Conservation (phyloP, 2,797 vertebrate species). For the Hydrolagus colliei region DNA sequence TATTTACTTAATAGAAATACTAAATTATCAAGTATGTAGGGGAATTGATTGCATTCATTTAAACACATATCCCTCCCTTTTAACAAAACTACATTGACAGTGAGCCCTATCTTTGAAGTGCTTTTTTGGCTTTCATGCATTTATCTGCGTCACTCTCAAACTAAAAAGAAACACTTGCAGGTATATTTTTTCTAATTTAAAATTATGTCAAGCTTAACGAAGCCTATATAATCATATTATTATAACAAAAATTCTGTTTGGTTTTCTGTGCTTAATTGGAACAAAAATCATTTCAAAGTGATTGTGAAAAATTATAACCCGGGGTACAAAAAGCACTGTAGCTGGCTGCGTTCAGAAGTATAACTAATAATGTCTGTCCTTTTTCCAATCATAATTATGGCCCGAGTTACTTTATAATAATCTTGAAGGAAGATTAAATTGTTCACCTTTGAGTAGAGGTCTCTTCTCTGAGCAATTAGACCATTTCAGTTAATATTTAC, state of each 20-base stretch:
- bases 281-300: slow-evolving; percentile 29
- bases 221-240: slow-evolving; percentile 28
- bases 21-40: slow-evolving; percentile 29
- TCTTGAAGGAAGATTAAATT: slow-evolving; percentile 31
- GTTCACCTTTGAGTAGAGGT: slow-evolving; percentile 24
- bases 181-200: slow-evolving; percentile 32
- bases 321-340: slow-evolving; percentile 26
- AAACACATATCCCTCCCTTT: slow-evolving; percentile 27
- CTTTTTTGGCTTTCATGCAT: slow-evolving; percentile 20
- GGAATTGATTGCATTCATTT: slow-evolving; percentile 30
- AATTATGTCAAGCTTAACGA: slow-evolving; percentile 32
- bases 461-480: slow-evolving; percentile 22
- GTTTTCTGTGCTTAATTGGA: slow-evolving; percentile 29
- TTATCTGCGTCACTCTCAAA: slow-evolving; percentile 17
- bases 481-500: slow-evolving; percentile 28
- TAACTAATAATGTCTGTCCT: slow-evolving; percentile 29
- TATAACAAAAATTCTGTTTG: slow-evolving; percentile 29
- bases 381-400: slow-evolving; percentile 26
- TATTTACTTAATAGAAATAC: slow-evolving; percentile 27
- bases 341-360: slow-evolving; percentile 20
- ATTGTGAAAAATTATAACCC: slow-evolving; percentile 30
- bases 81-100: slow-evolving; percentile 31
- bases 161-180: slow-evolving; percentile 29
- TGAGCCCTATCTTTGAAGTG: slow-evolving; percentile 24
- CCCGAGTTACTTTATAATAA: slow-evolving; percentile 31